phyloP scores from a whole-genome alignment of 2,888 invertebrate genomes.

The Brenthis hecate region DNA sequence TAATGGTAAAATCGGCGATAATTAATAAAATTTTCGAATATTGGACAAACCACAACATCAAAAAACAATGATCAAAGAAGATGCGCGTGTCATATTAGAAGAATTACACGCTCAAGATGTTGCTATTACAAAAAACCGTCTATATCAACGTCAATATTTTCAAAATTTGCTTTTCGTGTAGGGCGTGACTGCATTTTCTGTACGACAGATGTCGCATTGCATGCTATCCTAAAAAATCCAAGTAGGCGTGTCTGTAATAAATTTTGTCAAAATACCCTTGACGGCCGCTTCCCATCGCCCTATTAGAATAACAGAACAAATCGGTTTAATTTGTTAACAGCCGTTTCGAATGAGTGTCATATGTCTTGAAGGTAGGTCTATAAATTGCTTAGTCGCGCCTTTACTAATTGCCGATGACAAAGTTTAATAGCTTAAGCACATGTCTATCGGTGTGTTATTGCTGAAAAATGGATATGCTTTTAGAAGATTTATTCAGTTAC shows the following conservation, averaged over 20 bases:
- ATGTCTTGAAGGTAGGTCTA: slow-evolving; percentile 66
- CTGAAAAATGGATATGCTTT: slow-evolving; percentile 36
- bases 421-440: slow-evolving; percentile 75
- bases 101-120: slow-evolving; percentile 34
- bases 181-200: slow-evolving; percentile 70
- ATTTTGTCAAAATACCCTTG: slow-evolving; percentile 79
- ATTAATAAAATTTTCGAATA: not conserved
- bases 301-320: slow-evolving; percentile 82
- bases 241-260: slow-evolving; percentile 81
- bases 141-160: slow-evolving; percentile 52
- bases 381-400: slow-evolving; percentile 74
- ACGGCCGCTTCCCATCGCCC: slow-evolving; percentile 79
- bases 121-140: slow-evolving; percentile 26
- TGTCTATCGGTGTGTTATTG: slow-evolving; percentile 62
- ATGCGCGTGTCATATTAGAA: slow-evolving; percentile 11
- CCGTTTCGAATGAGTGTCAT: slow-evolving; percentile 76
- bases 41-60: not conserved
- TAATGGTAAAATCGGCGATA: not conserved
- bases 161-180: slow-evolving; percentile 53
- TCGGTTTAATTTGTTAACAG: slow-evolving; percentile 81
- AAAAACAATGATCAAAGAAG: slow-evolving; percentile 20
- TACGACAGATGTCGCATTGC: slow-evolving; percentile 76
- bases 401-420: slow-evolving; percentile 79
- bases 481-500: not conserved
- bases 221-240: slow-evolving; percentile 60